phyloP scores from a whole-genome alignment of 2,113 vertebrate species.

The Hippolais icterina region DNA sequence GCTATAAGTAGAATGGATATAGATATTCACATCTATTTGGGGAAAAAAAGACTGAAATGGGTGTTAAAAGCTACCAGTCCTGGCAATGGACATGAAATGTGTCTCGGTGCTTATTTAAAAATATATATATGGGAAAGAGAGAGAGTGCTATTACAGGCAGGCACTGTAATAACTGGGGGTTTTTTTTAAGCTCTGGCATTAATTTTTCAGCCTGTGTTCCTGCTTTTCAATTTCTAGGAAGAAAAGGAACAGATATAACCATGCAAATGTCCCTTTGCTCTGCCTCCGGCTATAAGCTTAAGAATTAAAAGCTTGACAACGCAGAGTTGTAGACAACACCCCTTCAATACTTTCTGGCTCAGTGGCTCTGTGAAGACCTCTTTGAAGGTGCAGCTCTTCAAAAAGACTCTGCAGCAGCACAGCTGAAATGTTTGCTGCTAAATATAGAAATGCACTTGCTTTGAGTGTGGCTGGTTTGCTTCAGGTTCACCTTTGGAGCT shows the following conservation, averaged over 20 bases:
- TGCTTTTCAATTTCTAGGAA: constrained; percentile 35
- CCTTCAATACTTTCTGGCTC: constrained; percentile 8
- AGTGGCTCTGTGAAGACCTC: constrained; percentile 9
- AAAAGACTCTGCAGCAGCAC: not conserved
- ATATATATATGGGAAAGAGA: not conserved
- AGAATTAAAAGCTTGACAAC: not conserved
- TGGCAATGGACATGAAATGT: not conserved
- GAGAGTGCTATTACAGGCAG: not conserved
- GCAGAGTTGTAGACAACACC: not conserved
- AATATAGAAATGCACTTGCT: constrained; percentile 38
- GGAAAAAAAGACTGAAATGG: not conserved
- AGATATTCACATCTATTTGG: not conserved
- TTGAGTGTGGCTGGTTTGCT: not conserved
- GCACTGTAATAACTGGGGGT: rapidly evolving
- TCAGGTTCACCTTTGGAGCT: not conserved
- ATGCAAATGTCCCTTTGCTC: constrained; percentile 18
- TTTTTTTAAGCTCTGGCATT: constrained; percentile 45
- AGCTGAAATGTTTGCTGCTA: not conserved
- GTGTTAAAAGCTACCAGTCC: not conserved
- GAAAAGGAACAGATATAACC: not conserved
- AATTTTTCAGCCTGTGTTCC: constrained; percentile 34
- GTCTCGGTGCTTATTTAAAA: not conserved
- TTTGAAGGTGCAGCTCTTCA: constrained; percentile 23
- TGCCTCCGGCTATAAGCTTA: not conserved
- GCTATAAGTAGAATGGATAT: not conserved